Evolutionary conservation across 1,140 invertebrate genomes (phyloP), one percentile per base, ranked within the genome.

Genomic region (Asobara japonica): DNA sequence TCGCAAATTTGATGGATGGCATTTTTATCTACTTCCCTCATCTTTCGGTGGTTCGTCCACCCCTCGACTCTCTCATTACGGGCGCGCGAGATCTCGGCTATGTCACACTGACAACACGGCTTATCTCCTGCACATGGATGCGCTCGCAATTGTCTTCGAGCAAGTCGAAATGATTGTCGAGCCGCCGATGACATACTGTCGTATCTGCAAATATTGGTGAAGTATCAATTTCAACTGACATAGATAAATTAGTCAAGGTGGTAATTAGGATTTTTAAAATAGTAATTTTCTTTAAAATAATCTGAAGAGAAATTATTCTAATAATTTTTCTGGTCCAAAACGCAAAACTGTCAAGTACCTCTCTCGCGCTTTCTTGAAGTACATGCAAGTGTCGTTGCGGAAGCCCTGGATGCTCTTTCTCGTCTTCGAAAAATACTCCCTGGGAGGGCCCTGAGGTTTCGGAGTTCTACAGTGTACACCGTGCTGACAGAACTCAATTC

Each of bases 401-500:
- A 62, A 66, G 18, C 20, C 64, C 18, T 36, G 64, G n/a, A 66
- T 25, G 20, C 41, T 66, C 6, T 66, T 66, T 18, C 64, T 66
- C 16, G 33, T 66, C 25, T 13, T 41, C 60, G n/a, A 62, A 31
- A 18, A 65, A 66, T 48, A 65, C n/a, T 18, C 1, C 18, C 29
- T 29, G 8, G n/a, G 38, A n/a, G n/a, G 1, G 10, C 16, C 2
- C 13, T 41, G 64, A 41, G n/a, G n/a, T 38, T 45, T 45, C n/a
- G n/a, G 7, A 38, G 33, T 20, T 65, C 22, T 36, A 41, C 31
- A 41, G 38, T 25, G 64, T 11, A 13, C 13, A 8, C 65, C 38
- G 11, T 30, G 36, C 11, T 64, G 18, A 16, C 68, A 70, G 22
- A 70, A 70, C 25, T 70, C 68, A 29, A 70, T 70, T 38, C 27